Evolutionary conservation across 2,888 invertebrate species (phyloP), one percentile per base, ranked within the genome.

Genomic region (Lomographa bimaculata): DNA sequence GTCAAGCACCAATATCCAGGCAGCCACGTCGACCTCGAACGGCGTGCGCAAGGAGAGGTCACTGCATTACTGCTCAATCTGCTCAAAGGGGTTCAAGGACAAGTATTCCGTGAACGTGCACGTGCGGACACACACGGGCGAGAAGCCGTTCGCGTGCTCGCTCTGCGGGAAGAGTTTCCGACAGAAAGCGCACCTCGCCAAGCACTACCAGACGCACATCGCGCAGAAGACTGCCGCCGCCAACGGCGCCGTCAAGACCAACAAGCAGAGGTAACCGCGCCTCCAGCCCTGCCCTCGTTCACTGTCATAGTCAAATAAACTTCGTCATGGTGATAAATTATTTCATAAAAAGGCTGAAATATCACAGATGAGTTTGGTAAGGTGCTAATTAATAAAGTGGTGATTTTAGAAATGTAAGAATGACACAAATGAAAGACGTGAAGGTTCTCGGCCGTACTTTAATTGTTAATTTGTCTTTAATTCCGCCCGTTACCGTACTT

Each of bases 101-200:
- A 97, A 97, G 79, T 99, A 99, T 91, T 96, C 98, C 46, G 97
- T 99, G 37, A 98, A 98, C 77, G 98, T 98, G 26, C 99, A 99
- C 81, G 96, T 98, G 58, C 91, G 98, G 60, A 98, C 98, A 11
- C 99, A 99, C 75, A 98, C 98, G 0, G 98, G 98, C 0, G 98
- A 99, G 80, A 98, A 99, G 71, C 98, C 99, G 0, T 99, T 99
- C 80, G 93, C 96, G 17, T 99, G 99, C 78, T 94, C 95, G 7
- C 91, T 98, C 39, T 99, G 99, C 77, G 97, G 97, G 50, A 97
- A 97, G 79, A 96, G 95, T 68, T 97, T 97, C 85, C 91, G 97
- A 28, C 97, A 97, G 78, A 97, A 97, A 71, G 97, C 97, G 0
- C 97, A 97, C 67, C 90, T 97, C 60, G 97, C 97, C 44, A 97